Conservation (phyloP, 2,888 invertebrate genomes). For the Mellilla xanthometata region DNA sequence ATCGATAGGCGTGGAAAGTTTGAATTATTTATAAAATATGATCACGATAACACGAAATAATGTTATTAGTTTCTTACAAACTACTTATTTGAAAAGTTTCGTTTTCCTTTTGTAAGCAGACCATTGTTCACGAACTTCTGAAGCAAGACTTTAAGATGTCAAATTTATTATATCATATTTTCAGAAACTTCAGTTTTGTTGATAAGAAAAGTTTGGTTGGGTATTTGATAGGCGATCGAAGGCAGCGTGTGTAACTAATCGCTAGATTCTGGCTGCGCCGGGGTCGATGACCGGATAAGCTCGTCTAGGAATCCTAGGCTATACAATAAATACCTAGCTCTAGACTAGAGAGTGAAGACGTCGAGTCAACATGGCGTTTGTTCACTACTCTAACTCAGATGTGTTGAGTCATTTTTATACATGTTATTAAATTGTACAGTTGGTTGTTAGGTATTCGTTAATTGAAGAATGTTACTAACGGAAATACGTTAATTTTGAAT, state of each 20-base stretch:
- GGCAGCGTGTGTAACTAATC: constrained; percentile 31
- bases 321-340: constrained; percentile 18
- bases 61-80: constrained; percentile 13
- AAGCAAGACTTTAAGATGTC: constrained; percentile 9
- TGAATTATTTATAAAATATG: constrained; percentile 2
- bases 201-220: constrained; percentile 27
- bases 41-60: neutral
- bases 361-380: too few relatives aligned
- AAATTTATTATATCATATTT: constrained; percentile 8
- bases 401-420: too few relatives aligned
- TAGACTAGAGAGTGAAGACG: too few relatives aligned
- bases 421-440: too few relatives aligned
- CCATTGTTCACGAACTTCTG: too few relatives aligned
- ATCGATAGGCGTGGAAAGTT: constrained; percentile 5
- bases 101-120: too few relatives aligned
- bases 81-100: too few relatives aligned
- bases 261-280: constrained; percentile 22
- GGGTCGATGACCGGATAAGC: constrained; percentile 26
- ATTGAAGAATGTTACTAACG: too few relatives aligned
- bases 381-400: too few relatives aligned
- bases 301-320: constrained; percentile 28
- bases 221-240: constrained; percentile 25
- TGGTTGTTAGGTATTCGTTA: too few relatives aligned
- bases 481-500: too few relatives aligned
- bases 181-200: constrained; percentile 3